phyloP scores from a whole-genome alignment of 2,888 invertebrate genomes.

The Aphidoletes aphidimyza region DNA sequence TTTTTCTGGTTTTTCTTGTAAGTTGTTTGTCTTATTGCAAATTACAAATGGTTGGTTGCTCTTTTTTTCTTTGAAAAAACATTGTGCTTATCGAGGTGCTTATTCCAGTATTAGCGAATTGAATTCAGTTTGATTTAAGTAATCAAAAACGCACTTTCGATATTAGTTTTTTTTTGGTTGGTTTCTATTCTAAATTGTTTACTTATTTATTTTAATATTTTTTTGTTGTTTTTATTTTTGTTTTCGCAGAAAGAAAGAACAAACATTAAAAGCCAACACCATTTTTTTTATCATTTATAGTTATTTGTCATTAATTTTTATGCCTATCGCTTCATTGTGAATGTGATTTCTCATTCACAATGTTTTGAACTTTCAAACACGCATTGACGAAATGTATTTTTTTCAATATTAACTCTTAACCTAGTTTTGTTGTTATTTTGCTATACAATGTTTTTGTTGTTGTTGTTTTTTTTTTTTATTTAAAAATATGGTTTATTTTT shows the following conservation, averaged over 20 bases:
- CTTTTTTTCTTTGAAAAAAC: slow-evolving; percentile 8
- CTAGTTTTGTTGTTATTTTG: background rate
- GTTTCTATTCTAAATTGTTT: slow-evolving; percentile 23
- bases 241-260: slow-evolving; percentile 32
- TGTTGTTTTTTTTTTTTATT: too few species aligned
- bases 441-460: slow-evolving; percentile 51
- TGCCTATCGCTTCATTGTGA: slow-evolving; percentile 38
- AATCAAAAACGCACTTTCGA: slow-evolving; percentile 30
- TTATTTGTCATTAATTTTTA: slow-evolving; percentile 13
- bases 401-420: slow-evolving; percentile 7
- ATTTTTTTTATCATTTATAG: background rate
- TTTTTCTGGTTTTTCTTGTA: background rate
- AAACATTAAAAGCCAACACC: slow-evolving; percentile 38
- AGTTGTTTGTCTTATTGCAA: background rate
- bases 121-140: background rate
- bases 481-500: too few species aligned
- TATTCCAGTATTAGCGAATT: slow-evolving; percentile 40
- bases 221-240: too few species aligned
- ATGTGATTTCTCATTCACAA: background rate
- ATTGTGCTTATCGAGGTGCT: slow-evolving; percentile 38
- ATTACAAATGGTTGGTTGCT: slow-evolving; percentile 24
- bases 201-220: too few species aligned
- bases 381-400: slow-evolving; percentile 28
- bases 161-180: too few species aligned
- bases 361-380: slow-evolving; percentile 22